Percentiles rank a stretch among this genome's conserved stretches.
phyloP scores from a whole-genome alignment of 1,140 invertebrate genomes.

The Cardiocondyla obscurior region DNA sequence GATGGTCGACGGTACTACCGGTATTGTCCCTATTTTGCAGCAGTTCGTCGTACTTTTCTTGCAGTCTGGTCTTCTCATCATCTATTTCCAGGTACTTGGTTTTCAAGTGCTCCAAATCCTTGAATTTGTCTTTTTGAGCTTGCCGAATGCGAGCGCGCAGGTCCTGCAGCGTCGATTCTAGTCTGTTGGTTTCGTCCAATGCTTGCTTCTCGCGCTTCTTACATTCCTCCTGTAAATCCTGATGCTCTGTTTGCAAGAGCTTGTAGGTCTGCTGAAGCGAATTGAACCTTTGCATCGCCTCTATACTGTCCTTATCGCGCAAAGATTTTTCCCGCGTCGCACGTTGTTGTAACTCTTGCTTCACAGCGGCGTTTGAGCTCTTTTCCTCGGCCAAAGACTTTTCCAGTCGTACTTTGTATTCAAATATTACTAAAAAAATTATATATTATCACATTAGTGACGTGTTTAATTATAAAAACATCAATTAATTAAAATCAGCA shows the following conservation, averaged over 20 bases:
- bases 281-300: constrained; percentile 82
- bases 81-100: constrained; percentile 75
- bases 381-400: constrained; percentile 84
- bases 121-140: constrained; percentile 71
- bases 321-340: constrained; percentile 81
- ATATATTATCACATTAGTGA: background rate
- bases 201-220: constrained; percentile 76
- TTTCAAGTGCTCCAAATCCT: constrained; percentile 78
- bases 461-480: background rate
- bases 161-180: constrained; percentile 71
- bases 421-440: constrained; percentile 82
- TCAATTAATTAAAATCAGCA: background rate
- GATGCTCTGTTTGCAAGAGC: constrained; percentile 79
- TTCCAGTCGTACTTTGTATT: constrained; percentile 84
- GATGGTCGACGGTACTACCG: constrained; percentile 72
- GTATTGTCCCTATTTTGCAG: constrained; percentile 65
- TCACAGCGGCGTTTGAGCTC: constrained; percentile 81
- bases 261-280: constrained; percentile 83
- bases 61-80: constrained; percentile 71
- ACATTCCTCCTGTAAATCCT: constrained; percentile 79
- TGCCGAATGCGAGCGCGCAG: constrained; percentile 74
- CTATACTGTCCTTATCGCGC: constrained; percentile 82
- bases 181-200: constrained; percentile 69
- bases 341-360: constrained; percentile 82
- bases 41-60: constrained; percentile 77